Conservation (phyloP, 2,888 invertebrate genomes). For the Alsophila aescularia region DNA sequence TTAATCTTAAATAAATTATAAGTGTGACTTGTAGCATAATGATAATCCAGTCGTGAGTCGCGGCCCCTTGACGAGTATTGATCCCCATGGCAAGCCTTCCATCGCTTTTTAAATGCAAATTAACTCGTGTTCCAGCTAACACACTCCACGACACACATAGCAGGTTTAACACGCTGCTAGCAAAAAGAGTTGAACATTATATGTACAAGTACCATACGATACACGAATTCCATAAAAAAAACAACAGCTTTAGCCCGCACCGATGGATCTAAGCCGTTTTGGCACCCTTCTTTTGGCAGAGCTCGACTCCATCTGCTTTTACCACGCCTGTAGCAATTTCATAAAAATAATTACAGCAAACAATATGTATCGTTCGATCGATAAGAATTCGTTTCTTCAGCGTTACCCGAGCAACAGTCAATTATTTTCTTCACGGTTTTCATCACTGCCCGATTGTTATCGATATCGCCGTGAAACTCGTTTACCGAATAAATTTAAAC, state of each 20-base stretch:
- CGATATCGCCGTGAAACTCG: conserved; percentile 11
- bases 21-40: conserved; percentile 2
- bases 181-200: not conserved
- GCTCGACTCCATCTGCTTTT: too few relatives aligned
- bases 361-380: not conserved
- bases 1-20: too few relatives aligned
- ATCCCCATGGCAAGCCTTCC: conserved; percentile 51
- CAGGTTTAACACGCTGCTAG: conserved; percentile 3
- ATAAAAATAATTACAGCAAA: not conserved
- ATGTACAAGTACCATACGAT: too few relatives aligned
- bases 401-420: conserved; percentile 32
- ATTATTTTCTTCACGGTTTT: conserved; percentile 34
- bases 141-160: conserved; percentile 33
- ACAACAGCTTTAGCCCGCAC: too few relatives aligned
- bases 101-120: conserved; percentile 68
- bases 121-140: conserved; percentile 45
- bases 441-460: conserved; percentile 28
- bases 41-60: conserved; percentile 24
- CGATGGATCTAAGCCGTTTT: too few relatives aligned
- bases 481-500: conserved; percentile 12
- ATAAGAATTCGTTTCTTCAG: conserved; percentile 2
- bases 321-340: not conserved
- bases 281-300: too few relatives aligned
- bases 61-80: conserved; percentile 48
- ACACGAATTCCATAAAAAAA: too few relatives aligned